phyloP scores from a whole-genome alignment of 2,888 invertebrate genomes.

The Hirtodrosophila histrioides region DNA sequence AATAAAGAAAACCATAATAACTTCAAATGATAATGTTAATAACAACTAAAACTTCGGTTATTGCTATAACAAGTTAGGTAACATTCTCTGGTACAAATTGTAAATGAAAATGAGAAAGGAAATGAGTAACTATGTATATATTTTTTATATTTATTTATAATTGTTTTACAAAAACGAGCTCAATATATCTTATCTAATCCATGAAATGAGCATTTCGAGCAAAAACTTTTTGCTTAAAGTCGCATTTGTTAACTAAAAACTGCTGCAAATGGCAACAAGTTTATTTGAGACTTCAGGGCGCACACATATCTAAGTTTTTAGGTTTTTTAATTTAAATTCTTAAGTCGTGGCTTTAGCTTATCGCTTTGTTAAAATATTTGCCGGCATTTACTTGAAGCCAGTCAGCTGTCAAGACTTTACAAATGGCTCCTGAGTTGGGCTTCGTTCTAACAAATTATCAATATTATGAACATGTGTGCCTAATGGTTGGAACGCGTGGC shows the following conservation, averaged over 20 bases:
- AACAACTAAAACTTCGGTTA: too few species aligned
- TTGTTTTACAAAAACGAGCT: too few species aligned
- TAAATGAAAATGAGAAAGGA: too few species aligned
- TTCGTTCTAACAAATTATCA: conserved; percentile 48
- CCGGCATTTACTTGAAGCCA: conserved; percentile 8
- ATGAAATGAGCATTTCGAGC: too few species aligned
- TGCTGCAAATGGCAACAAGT: neutral
- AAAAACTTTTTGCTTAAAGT: neutral
- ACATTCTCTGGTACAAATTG: too few species aligned
- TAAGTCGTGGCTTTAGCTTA: conserved; percentile 13
- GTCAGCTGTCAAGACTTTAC: conserved; percentile 30
- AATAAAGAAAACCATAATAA: too few species aligned
- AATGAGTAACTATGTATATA: too few species aligned
- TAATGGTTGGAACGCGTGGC: conserved; percentile 42
- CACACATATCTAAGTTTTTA: neutral
- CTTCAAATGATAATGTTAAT: too few species aligned
- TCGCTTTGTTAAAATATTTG: conserved; percentile 10
- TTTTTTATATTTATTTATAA: too few species aligned
- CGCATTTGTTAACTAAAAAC: neutral
- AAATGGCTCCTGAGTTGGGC: conserved; percentile 26
- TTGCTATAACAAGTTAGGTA: too few species aligned
- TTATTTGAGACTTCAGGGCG: neutral
- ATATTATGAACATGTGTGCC: conserved; percentile 59
- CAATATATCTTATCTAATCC: too few species aligned
- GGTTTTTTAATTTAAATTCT: conserved; percentile 33